phyloP scores from a whole-genome alignment of 2,113 vertebrate species.

The Pachycephala philippinensis region DNA sequence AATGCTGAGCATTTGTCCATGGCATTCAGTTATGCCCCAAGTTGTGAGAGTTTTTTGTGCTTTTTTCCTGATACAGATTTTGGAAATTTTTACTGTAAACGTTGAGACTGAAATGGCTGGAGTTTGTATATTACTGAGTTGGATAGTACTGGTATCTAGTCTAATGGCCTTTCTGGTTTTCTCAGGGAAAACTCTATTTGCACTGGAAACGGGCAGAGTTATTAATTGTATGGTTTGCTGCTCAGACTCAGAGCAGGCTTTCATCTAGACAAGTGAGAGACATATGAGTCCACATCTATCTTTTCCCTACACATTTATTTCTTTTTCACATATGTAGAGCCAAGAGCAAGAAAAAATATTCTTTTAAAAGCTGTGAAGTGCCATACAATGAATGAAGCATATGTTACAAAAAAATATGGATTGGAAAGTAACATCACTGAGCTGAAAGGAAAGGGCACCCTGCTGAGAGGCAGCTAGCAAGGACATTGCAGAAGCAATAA shows the following conservation, averaged over 20 bases:
- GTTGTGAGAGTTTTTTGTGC: fast-evolving
- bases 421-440: not conserved
- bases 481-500: not conserved
- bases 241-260: not conserved
- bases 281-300: not conserved
- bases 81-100: not conserved
- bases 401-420: not conserved
- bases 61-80: not conserved
- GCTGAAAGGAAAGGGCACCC: not conserved
- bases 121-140: not conserved
- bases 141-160: not conserved
- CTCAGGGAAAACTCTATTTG: not conserved
- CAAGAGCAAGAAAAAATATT: not conserved
- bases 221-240: not conserved
- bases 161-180: not conserved
- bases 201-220: not conserved
- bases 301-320: not conserved
- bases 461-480: not conserved
- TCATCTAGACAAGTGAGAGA: not conserved
- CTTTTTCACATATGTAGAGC: not conserved
- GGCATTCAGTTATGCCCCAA: not conserved
- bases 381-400: not conserved
- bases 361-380: not conserved
- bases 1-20: fast-evolving
- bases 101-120: not conserved